Base-by-base conservation (phyloP, 23 tunicate species). In the Pegea sp. region DNA sequence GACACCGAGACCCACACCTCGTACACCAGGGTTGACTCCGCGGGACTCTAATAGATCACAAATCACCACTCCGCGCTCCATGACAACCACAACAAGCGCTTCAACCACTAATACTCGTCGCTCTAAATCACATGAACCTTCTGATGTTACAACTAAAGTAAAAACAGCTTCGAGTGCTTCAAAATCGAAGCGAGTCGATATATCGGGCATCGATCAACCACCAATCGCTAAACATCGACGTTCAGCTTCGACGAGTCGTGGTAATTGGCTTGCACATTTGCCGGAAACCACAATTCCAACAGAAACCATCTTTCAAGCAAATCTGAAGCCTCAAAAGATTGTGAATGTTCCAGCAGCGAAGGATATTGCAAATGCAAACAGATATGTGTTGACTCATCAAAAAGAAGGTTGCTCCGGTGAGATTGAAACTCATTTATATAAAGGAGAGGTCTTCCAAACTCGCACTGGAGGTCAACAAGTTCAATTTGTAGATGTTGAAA, bases 391-490 rank as follows among this genome's bases (percentile, higher is more conserved):
- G 61, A 91, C 99, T 48, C 93, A 78, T 67, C 99, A 91, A 46
- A 60, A 79, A 29, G 93, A 72, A 44, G 75, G 64, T 48, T 44
- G 26, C 44, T 64, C 66, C 4, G 86, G 90, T 16, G 81, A 91
- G 34, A 64, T 91, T 22, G 74, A 91, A 68, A 91, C 99, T 1
- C 81, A 81, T 53, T 76, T 31, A 30, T 30, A 30, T 25, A n/a
- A 77, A 69, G 99, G 99, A 33, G 92, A 91, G 29, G 99, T 91
- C 20, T 66, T 72, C 51, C 93, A 63, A 34, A 91, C 99, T 5
- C 65, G 86, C 23, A 52, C 86, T n/a, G 99, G 99, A 6, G 99
- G 99, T 5, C 81, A 71, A 34, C 99, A 91, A 60, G 99, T 91
- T 21, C 95, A 84, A 52, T 84, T 84, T 56, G 84, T 84, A 20